phyloP scores from a whole-genome alignment of 92 coral and sea anemone species.

The Phenganax marumi region DNA sequence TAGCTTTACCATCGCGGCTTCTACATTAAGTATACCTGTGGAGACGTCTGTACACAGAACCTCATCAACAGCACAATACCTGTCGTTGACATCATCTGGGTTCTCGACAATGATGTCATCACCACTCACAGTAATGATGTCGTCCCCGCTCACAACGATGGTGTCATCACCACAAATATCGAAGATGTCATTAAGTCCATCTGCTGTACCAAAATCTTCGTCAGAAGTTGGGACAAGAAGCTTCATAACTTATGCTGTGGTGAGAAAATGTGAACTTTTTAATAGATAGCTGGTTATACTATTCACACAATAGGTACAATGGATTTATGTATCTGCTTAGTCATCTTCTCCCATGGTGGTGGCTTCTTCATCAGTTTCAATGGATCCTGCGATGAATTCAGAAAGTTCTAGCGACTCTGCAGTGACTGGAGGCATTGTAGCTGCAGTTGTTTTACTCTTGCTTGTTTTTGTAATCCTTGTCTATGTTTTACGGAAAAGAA shows the following conservation, averaged over 20 bases:
- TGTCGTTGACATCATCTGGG: background rate
- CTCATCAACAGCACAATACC: background rate
- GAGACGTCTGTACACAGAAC: background rate
- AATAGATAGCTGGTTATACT: background rate
- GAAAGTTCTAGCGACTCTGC: background rate
- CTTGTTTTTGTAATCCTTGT: background rate
- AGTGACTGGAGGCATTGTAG: slow-evolving; percentile 18
- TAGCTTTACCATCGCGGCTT: background rate
- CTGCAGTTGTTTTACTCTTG: background rate
- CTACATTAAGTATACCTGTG: background rate
- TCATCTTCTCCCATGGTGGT: background rate
- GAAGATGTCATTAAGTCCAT: slow-evolving; percentile 3
- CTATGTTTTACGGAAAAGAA: slow-evolving; percentile 29
- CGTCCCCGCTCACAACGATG: background rate
- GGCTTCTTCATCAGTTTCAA: slow-evolving; percentile 10
- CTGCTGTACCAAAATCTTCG: background rate
- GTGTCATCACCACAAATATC: background rate
- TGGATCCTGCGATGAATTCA: background rate
- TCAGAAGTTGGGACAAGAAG: background rate
- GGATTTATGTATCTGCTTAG: background rate
- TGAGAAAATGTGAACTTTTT: background rate
- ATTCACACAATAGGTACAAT: background rate
- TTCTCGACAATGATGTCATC: background rate
- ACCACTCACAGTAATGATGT: background rate
- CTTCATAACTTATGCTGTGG: background rate